phyloP scores from a whole-genome alignment of 2,888 invertebrate species.

The Tipula helvola region DNA sequence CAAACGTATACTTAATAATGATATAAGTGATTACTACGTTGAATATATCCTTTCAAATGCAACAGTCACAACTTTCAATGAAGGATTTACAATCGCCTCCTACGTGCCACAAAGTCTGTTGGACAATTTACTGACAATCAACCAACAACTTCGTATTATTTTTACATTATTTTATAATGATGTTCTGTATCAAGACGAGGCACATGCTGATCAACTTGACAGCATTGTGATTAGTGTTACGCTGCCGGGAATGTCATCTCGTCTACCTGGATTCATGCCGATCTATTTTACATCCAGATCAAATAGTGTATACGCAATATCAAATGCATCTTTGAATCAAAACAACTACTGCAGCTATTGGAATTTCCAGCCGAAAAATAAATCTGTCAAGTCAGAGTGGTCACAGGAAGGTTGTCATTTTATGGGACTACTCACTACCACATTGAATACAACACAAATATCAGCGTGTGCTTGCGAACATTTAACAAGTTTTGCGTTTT shows the following conservation, averaged over 20 bases:
- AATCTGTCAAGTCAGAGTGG: slow-evolving; percentile 33
- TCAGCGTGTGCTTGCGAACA: slow-evolving; percentile 42
- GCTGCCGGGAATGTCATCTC: slow-evolving; percentile 43
- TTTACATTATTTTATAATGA: slow-evolving; percentile 43
- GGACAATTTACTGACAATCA: slow-evolving; percentile 29
- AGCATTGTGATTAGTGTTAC: slow-evolving; percentile 46
- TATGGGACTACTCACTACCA: slow-evolving; percentile 21
- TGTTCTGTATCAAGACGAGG: slow-evolving; percentile 40
- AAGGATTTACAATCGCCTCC: slow-evolving; percentile 41
- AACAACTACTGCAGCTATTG: slow-evolving; percentile 42
- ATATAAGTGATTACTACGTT: slow-evolving; percentile 14
- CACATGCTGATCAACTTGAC: slow-evolving; percentile 21
- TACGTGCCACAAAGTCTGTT: slow-evolving; percentile 39
- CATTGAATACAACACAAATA: slow-evolving; percentile 29
- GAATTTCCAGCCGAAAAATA: slow-evolving; percentile 38
- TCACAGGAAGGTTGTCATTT: slow-evolving; percentile 41
- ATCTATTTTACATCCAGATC: slow-evolving; percentile 35
- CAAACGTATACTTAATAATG: slow-evolving; percentile 11
- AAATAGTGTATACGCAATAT: slow-evolving; percentile 10
- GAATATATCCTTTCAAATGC: slow-evolving; percentile 16
- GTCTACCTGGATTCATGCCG: slow-evolving; percentile 42
- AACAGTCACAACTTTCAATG: background rate
- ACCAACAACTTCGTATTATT: slow-evolving; percentile 34
- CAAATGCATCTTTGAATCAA: slow-evolving; percentile 21
- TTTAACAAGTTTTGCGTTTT: slow-evolving; percentile 47